Base-by-base conservation (phyloP, 2,113 vertebrate genomes). In the Psephotus haematonotus region DNA sequence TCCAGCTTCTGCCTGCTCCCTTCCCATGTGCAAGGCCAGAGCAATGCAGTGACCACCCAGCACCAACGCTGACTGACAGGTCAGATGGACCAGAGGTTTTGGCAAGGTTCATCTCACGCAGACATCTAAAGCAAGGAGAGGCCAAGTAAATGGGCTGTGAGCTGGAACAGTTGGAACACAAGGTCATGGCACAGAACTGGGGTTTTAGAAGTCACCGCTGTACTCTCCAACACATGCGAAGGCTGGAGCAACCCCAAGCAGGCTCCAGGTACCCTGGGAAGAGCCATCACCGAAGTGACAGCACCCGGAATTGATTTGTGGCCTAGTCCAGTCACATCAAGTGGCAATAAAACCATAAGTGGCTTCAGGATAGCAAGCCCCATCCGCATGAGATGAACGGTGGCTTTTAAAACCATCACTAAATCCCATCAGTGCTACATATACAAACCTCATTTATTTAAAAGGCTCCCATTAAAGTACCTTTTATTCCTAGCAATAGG, bases 391-490 rank as follows among this genome's bases (percentile, higher is more conserved):
- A 93, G 86, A 91, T 72, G 70, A 95, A 84, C 22, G 1, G 86
- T 59, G 74, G 91, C 86, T 96, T 93, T 92, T 84, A 64, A 91
- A 88, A 64, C 91, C 83, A 95, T 69, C 93, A 95, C 90, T 85
- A 95, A 88, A 91, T 87, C 88, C 83, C 86, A 94, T 76, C 91
- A 92, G 49, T 2, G n/a, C 92, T 35, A 72, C 63, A 18, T 75
- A 83, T 17, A 84, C 92, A 79, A 93, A 94, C 86, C 77, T 84
- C 89, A 81, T 94, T 92, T 93, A 81, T 92, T 95, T 92, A 91
- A 86, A 88, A 87, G 83, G 81, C 67, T 84, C 59, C 44, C 20
- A 52, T 79, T 96, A 82, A 92, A 92, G 77, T 43, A 74, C 81
- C 83, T 87, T 76, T 91, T 72, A 92, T 75, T 79, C 83, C 67